Conservation (phyloP, 2,888 invertebrate genomes). For the Euzophera pinguis region DNA sequence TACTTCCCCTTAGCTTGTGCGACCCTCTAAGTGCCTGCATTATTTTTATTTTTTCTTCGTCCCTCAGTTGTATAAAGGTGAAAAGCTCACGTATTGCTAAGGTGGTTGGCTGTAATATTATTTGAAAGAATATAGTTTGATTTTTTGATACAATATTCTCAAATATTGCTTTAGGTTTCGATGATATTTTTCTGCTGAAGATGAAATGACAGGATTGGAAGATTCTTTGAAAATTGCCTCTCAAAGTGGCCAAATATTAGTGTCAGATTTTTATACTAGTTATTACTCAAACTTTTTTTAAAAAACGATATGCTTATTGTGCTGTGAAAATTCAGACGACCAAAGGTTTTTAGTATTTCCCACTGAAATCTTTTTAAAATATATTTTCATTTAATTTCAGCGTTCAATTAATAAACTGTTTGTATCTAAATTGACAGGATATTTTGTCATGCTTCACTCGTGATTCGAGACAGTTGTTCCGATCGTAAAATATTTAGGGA, state of each 20-base stretch:
- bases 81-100: slow-evolving; percentile 28
- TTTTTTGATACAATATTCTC: slow-evolving; percentile 4
- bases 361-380: too few relatives aligned
- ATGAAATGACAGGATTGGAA: not conserved
- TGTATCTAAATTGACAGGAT: not conserved
- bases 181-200: not conserved
- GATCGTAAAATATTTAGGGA: slow-evolving; percentile 7
- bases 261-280: too few relatives aligned
- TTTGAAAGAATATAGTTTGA: slow-evolving; percentile 14
- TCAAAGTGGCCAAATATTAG: too few relatives aligned
- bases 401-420: not conserved
- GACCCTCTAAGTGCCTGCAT: slow-evolving; percentile 32
- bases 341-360: too few relatives aligned
- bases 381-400: not conserved
- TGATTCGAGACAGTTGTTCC: slow-evolving; percentile 4
- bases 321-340: too few relatives aligned
- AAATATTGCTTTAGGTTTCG: not conserved
- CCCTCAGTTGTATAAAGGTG: slow-evolving; percentile 20
- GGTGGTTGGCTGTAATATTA: slow-evolving; percentile 20
- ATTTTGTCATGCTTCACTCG: not conserved
- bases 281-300: too few relatives aligned
- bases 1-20: slow-evolving; percentile 15
- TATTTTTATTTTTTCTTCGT: slow-evolving; percentile 26
- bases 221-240: too few relatives aligned
- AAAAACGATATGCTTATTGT: too few relatives aligned